Evolutionary conservation across 2,797 vertebrate species (phyloP).

Genomic region (Erethizon dorsatum): DNA sequence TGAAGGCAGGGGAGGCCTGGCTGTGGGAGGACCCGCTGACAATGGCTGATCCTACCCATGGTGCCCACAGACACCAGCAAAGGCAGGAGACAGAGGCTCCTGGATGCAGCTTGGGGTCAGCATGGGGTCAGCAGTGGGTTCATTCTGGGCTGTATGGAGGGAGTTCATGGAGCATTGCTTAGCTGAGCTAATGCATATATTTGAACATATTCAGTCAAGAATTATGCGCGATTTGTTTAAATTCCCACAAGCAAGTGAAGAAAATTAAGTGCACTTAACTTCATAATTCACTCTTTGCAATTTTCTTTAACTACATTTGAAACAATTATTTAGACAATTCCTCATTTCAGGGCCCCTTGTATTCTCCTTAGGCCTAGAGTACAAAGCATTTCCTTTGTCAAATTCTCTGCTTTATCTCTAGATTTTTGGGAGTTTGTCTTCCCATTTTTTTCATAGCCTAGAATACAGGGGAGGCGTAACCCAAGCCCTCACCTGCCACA

Average conservation of each 20-base stretch:
- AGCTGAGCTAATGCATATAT: not conserved
- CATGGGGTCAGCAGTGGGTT: not conserved
- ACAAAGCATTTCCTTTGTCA: not conserved
- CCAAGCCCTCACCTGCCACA: not conserved
- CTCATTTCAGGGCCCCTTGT: not conserved
- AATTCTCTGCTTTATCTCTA: not conserved
- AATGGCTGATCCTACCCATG: accelerated
- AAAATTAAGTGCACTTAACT: not conserved
- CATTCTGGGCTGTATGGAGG: not conserved
- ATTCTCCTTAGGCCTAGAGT: not conserved
- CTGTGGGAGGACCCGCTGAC: not conserved
- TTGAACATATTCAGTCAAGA: not conserved
- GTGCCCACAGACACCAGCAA: not conserved
- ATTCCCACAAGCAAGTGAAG: not conserved
- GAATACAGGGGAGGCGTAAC: no score
- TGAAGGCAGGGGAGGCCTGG: accelerated
- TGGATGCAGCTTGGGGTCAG: not conserved
- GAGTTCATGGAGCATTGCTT: not conserved
- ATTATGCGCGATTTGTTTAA: not conserved
- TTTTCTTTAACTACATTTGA: not conserved
- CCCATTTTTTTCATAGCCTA: no score
- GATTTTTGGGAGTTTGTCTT: not conserved
- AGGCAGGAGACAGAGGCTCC: not conserved
- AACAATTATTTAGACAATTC: not conserved
- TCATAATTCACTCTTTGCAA: not conserved